These are phyloP conservation scores for Sterna hirundo DNA, from an alignment of 2,113 vertebrate genomes.

Conservation along the genomic window DNA sequence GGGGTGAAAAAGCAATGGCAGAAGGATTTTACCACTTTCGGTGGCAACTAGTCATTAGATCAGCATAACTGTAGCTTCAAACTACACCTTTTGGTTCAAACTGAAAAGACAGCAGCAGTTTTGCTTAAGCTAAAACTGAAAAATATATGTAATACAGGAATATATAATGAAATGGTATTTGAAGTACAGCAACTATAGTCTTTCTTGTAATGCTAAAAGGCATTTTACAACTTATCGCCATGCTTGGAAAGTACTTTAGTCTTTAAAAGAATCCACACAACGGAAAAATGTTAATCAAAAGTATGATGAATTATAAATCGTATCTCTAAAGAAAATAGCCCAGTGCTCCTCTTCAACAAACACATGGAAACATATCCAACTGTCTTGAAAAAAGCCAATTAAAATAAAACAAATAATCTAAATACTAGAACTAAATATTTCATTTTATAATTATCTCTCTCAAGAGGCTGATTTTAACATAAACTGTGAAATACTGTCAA, in stretches of 20 bases:
- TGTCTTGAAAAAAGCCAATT: conserved; percentile 67
- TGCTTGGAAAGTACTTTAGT: background rate
- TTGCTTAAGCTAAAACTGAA: background rate
- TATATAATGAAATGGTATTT: background rate
- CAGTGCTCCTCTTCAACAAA: conserved; percentile 26
- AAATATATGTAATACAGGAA: background rate
- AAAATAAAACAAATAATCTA: conserved; percentile 68
- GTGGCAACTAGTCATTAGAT: background rate
- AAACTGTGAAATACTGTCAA: conserved; percentile 67
- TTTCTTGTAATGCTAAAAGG: background rate
- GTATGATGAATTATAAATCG: background rate
- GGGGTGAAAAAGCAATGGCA: background rate
- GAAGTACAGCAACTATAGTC: background rate
- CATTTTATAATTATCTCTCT: conserved; percentile 72
- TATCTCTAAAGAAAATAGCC: conserved; percentile 53
- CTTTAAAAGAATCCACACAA: background rate
- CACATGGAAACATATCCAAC: conserved; percentile 48
- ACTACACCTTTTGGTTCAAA: background rate
- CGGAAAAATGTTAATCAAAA: background rate
- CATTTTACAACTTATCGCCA: background rate
- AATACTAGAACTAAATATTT: conserved; percentile 56
- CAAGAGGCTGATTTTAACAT: conserved; percentile 69
- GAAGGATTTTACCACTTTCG: background rate
- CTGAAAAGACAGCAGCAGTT: background rate
- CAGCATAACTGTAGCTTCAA: background rate